A percentile compares a stretch with the other conserved stretches of the same genome.
phyloP scores from a whole-genome alignment of 1,140 invertebrate species.

The Nasonia vitripennis region DNA sequence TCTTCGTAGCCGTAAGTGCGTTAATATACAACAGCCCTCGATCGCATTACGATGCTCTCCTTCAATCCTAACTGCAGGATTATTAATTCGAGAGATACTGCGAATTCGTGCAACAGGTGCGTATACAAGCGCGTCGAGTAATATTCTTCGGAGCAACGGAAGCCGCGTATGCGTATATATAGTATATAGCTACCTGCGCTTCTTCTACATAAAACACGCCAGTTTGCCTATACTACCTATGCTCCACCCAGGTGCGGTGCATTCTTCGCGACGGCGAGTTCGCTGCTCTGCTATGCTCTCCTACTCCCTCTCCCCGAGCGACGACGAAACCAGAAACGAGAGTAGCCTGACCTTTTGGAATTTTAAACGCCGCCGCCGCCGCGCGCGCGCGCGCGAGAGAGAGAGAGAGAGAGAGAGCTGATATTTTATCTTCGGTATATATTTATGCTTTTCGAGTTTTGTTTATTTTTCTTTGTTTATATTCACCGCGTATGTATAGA shows the following conservation, averaged over 20 bases:
- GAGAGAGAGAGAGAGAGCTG: no score
- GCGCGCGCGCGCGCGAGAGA: no score
- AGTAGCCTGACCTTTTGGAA: conserved; percentile 49
- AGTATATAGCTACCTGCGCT: background rate
- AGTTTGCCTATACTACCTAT: background rate
- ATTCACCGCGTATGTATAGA: background rate
- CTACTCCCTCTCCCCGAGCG: background rate
- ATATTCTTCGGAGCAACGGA: background rate
- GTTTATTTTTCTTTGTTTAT: background rate
- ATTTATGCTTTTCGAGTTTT: conserved; percentile 1
- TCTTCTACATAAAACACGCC: background rate
- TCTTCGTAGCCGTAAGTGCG: background rate
- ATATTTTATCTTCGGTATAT: background rate
- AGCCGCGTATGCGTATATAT: conserved; percentile 20
- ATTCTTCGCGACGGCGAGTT: conserved; percentile 9
- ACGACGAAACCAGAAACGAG: conserved; percentile 17
- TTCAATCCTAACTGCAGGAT: background rate
- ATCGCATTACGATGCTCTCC: background rate
- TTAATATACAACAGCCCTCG: background rate
- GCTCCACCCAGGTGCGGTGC: conserved; percentile 46
- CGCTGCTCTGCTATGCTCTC: background rate
- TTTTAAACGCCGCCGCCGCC: conserved; percentile 33
- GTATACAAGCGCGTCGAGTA: background rate
- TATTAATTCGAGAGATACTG: background rate
- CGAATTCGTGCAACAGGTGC: background rate